Conservation (phyloP, 2,797 vertebrate species). For the Antennarius maculatus region DNA sequence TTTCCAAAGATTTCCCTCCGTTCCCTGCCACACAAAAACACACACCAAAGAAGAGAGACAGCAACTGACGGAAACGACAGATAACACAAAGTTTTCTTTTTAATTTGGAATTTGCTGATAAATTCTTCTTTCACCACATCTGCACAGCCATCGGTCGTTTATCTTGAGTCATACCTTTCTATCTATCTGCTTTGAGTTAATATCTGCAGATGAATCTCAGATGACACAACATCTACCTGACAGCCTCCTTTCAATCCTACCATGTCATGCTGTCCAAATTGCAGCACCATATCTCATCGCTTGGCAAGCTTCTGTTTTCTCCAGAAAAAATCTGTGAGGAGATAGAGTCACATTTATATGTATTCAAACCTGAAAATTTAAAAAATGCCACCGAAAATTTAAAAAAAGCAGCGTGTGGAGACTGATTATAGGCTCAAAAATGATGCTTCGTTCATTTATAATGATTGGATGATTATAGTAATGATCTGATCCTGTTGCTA, state of each 20-base stretch:
- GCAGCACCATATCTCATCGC: slow-evolving; percentile 94
- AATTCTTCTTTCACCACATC: too few species aligned
- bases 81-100: background rate
- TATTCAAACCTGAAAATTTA: background rate
- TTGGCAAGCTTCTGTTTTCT: slow-evolving; percentile 88
- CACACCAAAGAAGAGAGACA: background rate
- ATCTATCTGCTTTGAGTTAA: background rate
- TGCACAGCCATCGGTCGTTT: too few species aligned
- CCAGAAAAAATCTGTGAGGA: slow-evolving; percentile 83
- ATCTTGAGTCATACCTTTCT: too few species aligned
- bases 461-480: too few species aligned
- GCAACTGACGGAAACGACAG: background rate
- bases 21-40: slow-evolving; percentile 79
- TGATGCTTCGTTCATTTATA: too few species aligned
- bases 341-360: background rate
- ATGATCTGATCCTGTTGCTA: too few species aligned
- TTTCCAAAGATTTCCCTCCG: slow-evolving; percentile 87
- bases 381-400: too few species aligned
- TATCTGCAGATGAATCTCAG: too few species aligned
- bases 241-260: slow-evolving; percentile 70
- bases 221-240: too few species aligned
- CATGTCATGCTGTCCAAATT: slow-evolving; percentile 89
- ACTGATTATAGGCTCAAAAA: too few species aligned
- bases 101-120: too few species aligned
- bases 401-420: too few species aligned